Evolutionary conservation across 2,888 invertebrate species (phyloP).

Genomic region (Dyspetes luteomarginatus): DNA sequence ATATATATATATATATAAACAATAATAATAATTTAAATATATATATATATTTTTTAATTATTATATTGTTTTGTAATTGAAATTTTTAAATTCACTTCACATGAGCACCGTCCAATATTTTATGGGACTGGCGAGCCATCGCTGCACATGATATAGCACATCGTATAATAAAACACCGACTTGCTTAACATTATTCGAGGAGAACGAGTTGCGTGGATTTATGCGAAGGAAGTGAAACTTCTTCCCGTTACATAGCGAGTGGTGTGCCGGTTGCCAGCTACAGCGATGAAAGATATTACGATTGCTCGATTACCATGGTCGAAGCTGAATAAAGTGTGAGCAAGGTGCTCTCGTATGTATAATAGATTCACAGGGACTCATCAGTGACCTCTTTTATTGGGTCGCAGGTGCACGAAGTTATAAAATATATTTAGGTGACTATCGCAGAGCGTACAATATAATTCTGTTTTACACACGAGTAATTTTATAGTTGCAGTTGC

Average conservation of each 20-base stretch:
- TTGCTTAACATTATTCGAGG: slow-evolving; percentile 35
- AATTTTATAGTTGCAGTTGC: slow-evolving; percentile 13
- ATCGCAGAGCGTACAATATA: slow-evolving; percentile 11
- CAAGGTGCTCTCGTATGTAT: slow-evolving; percentile 54
- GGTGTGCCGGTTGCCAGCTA: slow-evolving; percentile 37
- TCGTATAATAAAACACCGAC: slow-evolving; percentile 5
- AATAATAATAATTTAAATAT: no score
- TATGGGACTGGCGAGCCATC: not conserved
- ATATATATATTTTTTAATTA: not conserved
- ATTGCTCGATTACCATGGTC: slow-evolving; percentile 53
- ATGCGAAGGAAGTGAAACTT: slow-evolving; percentile 56
- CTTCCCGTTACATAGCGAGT: slow-evolving; percentile 34
- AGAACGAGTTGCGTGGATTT: slow-evolving; percentile 47
- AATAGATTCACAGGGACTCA: slow-evolving; percentile 51
- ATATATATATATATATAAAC: not conserved
- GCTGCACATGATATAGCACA: not conserved
- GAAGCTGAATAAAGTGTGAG: slow-evolving; percentile 34
- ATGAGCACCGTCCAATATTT: slow-evolving; percentile 14
- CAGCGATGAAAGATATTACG: slow-evolving; percentile 43
- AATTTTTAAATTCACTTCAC: slow-evolving; percentile 17
- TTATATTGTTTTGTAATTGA: slow-evolving; percentile 30
- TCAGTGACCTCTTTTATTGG: slow-evolving; percentile 53
- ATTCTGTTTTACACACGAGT: slow-evolving; percentile 12
- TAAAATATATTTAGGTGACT: slow-evolving; percentile 13
- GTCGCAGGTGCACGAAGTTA: slow-evolving; percentile 51